Base-by-base conservation (phyloP, 2,797 vertebrate genomes). In the Myotis vivesi region DNA sequence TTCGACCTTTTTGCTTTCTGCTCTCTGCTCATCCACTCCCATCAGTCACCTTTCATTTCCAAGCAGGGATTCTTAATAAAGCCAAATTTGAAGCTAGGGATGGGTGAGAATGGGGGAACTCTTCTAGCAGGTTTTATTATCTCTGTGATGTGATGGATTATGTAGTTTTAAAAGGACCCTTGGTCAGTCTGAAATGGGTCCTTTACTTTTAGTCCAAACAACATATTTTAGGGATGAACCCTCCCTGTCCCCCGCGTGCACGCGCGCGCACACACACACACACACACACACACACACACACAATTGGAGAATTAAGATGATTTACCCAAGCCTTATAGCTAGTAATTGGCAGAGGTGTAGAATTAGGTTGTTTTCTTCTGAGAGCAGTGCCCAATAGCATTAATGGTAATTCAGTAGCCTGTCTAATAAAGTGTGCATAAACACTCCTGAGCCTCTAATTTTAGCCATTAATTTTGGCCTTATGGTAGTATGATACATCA, bases 201-300 rank as follows among this genome's bases (percentile, higher is more conserved):
- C 72, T 86, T 77, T 53, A 49, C 33, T 87, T 33, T 41, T 30
- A 75, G 28, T 51, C 44, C 36, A 83, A 57, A n/a, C 13, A 46
- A 22, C 66, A 83, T 80, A 81, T 75, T 88, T 92, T 91, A 91
- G 95, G 51, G 46, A 36, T 72, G n/a, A 36, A 73, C 69, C 88
- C 30, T 28, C 12, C 25, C 28, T 25, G 38, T 8, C 41, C 41
- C 9, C 41, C 44, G 36, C n/a, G n/a, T n/a, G n/a, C n/a, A n/a
- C n/a, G n/a, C n/a, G n/a, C n/a, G n/a, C 36, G 5, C 36, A 36
- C 36, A 36, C 36, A 36, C 36, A 36, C 36, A 36, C 36, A 36
- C 36, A 36, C 36, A 36, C 36, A 36, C 36, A 36, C 36, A 36
- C 36, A 36, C 8, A 10, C 41, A 44, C 59, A 84, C 79, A 71